Evolutionary conservation across 2,888 invertebrate species (phyloP).

Genomic region (Sepioteuthis lessoniana): DNA sequence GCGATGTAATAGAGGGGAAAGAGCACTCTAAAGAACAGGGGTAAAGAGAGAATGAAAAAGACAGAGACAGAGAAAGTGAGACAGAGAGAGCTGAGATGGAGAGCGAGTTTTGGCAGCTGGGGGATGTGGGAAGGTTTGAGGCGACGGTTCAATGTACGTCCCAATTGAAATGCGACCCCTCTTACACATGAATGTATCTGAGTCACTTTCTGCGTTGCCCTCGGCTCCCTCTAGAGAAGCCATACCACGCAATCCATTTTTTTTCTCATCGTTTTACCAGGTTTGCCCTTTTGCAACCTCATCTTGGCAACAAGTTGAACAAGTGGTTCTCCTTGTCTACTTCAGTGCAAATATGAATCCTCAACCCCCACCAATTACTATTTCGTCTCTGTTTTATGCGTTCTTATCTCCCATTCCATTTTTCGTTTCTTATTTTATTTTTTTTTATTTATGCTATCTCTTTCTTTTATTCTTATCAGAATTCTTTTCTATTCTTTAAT

Average conservation of each 20-base stretch:
- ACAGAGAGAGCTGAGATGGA: neutral
- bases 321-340: neutral
- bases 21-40: neutral
- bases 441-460: neutral
- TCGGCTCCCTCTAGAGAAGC: neutral
- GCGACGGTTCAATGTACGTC: neutral
- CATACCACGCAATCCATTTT: neutral
- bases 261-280: neutral
- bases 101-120: neutral
- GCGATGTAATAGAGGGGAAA: neutral
- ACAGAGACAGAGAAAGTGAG: too few species aligned
- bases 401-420: neutral
- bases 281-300: neutral
- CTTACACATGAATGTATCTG: neutral
- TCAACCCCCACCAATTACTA: neutral
- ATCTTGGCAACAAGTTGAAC: slow-evolving; percentile 2
- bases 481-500: neutral
- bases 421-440: neutral
- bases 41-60: neutral
- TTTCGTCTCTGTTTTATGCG: neutral
- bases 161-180: neutral
- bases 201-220: neutral
- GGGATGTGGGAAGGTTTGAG: neutral
- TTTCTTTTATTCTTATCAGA: neutral
- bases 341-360: neutral